Evolutionary conservation across 2,888 invertebrate species (phyloP), one percentile per base, ranked within the genome.

Genomic region (Chromoteleia sp.): DNA sequence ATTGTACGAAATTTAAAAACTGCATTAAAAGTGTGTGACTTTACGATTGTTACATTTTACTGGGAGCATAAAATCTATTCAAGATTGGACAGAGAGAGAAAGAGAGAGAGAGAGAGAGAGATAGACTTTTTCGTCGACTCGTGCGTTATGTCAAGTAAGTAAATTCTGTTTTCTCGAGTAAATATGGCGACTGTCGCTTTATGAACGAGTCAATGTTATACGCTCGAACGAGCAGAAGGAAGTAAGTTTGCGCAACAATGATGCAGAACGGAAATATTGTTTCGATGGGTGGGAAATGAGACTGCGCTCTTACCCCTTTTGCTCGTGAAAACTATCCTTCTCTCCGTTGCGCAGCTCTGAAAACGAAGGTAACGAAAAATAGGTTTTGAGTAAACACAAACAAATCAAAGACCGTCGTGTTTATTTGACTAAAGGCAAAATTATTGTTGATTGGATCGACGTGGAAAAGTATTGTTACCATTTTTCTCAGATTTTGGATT

Each of bases 131-230:
- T 56, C 75, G 41, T 12, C 58, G 33, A 41, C 15, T 52, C 33
- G 43, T 59, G 36, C 61, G 70, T 67, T 65, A 65, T 67, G 67
- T 63, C 77, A 56, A 79, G 70, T 54, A 56, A 67, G 81, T 70
- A 81, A 84, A 84, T 82, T 74, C 76, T 80, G 82, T 84, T 84
- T 84, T 77, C 83, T 82, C 78, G 58, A 52, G 83, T 77, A 85
- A 83, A 85, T 80, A 85, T 58, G 65, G 75, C 63, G 76, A 78
- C 83, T 80, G 75, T 82, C 73, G 74, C 82, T 84, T 82, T 73
- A 83, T 71, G 81, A 82, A 78, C 75, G 77, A 56, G 58, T 41
- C 68, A 71, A 61, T 76, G 75, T 73, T 73, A 73, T 61, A 65
- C 21, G 74, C 63, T 71, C 73, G 74, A 77, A 68, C 81, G 48